These are phyloP conservation scores for Esox masquinongy DNA, from an alignment of 2,797 vertebrate species.

Conservation along the genomic window DNA sequence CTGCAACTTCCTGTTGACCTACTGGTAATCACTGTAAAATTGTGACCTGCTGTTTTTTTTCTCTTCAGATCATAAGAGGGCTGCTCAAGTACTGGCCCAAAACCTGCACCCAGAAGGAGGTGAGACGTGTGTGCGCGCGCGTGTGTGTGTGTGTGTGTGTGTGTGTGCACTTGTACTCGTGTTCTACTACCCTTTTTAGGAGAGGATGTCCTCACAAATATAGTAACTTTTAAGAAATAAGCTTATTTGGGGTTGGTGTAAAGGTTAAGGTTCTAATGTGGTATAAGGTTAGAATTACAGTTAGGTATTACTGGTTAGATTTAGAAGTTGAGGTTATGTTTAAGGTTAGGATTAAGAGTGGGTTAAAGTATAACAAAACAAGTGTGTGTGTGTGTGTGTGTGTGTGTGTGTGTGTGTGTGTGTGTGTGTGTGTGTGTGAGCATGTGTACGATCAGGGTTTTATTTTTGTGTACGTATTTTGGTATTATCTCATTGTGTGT, in stretches of 20 bases:
- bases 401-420: constrained; percentile 3
- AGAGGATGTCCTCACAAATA: no score
- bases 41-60: constrained; percentile 32
- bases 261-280: no score
- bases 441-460: background rate
- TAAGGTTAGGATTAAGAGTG: no score
- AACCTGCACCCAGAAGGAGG: constrained; percentile 95
- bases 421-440: constrained; percentile 2
- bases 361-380: no score
- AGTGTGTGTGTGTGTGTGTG: constrained; percentile 1
- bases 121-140: constrained; percentile 61
- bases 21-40: background rate
- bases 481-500: background rate
- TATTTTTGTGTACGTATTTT: background rate
- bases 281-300: no score
- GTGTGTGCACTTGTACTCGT: background rate
- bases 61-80: constrained; percentile 87
- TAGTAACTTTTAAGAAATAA: no score
- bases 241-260: no score
- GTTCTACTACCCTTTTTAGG: no score
- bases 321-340: no score
- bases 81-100: constrained; percentile 94
- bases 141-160: background rate
- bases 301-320: no score
- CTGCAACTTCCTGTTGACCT: no score